Evolutionary conservation across 2,113 vertebrate species (phyloP).

Genomic region (Lophius piscatorius): DNA sequence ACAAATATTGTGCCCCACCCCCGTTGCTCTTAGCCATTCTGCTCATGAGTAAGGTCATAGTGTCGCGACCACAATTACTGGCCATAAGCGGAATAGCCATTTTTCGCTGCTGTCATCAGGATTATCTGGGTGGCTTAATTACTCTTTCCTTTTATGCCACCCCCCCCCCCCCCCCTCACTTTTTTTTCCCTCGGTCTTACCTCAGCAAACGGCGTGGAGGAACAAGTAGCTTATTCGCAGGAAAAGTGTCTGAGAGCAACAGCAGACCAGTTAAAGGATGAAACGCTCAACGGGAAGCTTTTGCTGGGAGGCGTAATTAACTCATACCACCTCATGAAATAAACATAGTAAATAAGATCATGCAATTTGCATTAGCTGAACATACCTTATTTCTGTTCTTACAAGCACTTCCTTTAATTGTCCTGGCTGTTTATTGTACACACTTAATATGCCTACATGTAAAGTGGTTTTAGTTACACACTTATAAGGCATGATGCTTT

Average conservation of each 20-base stretch:
- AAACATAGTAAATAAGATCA: not conserved
- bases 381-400: too few relatives aligned
- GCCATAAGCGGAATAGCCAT: conserved; percentile 65
- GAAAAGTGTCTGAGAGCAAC: conserved; percentile 24
- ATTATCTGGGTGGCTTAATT: conserved; percentile 68
- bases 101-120: conserved; percentile 73
- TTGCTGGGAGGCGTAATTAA: not conserved
- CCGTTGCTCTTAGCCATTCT: conserved; percentile 59
- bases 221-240: conserved; percentile 45
- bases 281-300: not conserved
- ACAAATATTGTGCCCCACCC: conserved; percentile 57
- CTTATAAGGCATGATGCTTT: too few relatives aligned
- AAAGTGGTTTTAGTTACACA: too few relatives aligned
- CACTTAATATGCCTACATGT: too few relatives aligned
- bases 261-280: conserved; percentile 1
- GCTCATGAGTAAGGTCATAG: conserved; percentile 70
- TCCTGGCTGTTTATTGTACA: too few relatives aligned
- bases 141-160: conserved; percentile 51
- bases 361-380: too few relatives aligned
- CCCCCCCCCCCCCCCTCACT: too few relatives aligned
- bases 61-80: conserved; percentile 76
- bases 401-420: too few relatives aligned
- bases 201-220: conserved; percentile 50
- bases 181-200: conserved; percentile 46
- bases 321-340: not conserved